Base-by-base conservation (phyloP, 2,113 vertebrate genomes). In the Cyanoramphus novaezelandiae region DNA sequence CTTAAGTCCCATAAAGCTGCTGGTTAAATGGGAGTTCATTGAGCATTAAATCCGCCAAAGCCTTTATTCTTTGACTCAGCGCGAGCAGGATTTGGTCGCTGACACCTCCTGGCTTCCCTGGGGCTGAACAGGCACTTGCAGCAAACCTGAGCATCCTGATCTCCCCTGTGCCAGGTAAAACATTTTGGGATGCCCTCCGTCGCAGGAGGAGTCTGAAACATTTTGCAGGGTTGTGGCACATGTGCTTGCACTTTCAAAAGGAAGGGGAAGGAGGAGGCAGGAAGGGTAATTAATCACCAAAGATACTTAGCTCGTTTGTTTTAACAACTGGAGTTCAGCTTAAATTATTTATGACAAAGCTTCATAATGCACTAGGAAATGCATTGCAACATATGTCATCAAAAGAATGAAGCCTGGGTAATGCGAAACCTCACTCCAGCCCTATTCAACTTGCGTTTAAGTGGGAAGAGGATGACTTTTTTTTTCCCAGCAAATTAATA, bases 281-380 rank as follows among this genome's bases (percentile, higher is more conserved):
- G 53, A 69, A 62, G 78, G 25, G 44, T 91, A 93, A 92, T 95
- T 91, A 96, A 95, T 93, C 88, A 93, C 59, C 43, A 17, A 76
- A 84, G 86, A 69, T 82, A 69, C 70, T 94, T 72, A 21, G 65
- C 88, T 95, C 70, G 2, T 97, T 96, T 95, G 52, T 84, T 96
- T 96, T 92, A 96, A 96, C 92, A 95, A 96, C 90, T 89, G 88
- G 91, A 95, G 83, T 92, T 93, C 59, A 71, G 79, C 82, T 94
- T 93, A n/a, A 96, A 96, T 97, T 93, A 97, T 97, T 96, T 72
- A 92, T 91, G 83, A 86, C 14, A 7, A 67, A 91, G 91, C 86
- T 91, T 91, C 62, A 15, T 94, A 94, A 93, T 91, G 93, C 83
- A 75, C 82, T 90, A 90, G 93, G 95, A 96, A 93, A 94, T 90